Conservation (phyloP, 2,113 vertebrate species). For the Crotalus horridus region DNA sequence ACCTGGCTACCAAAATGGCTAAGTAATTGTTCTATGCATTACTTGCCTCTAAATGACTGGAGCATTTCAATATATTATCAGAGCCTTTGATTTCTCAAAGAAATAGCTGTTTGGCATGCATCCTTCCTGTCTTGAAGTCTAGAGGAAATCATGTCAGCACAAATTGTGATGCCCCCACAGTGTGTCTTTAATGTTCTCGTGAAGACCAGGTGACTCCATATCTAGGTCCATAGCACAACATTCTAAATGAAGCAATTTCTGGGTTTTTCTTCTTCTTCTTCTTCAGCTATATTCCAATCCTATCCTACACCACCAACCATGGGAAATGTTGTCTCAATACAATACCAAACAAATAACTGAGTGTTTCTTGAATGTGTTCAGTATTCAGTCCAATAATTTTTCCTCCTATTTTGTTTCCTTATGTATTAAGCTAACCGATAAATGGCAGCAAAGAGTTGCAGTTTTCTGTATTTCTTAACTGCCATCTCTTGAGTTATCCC, state of each 20-base stretch:
- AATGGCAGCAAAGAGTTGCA: not conserved
- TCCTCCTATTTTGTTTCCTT: not conserved
- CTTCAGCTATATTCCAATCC: not conserved
- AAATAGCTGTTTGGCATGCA: not conserved
- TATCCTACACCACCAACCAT: not conserved
- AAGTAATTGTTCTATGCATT: not conserved
- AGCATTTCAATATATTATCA: not conserved
- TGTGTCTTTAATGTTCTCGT: not conserved
- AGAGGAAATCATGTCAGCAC: not conserved
- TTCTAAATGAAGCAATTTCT: not conserved
- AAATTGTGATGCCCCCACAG: not conserved
- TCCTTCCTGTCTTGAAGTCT: not conserved
- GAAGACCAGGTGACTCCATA: not conserved
- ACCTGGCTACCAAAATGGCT: not conserved
- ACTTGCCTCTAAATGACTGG: not conserved
- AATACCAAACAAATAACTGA: not conserved
- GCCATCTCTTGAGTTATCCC: not conserved
- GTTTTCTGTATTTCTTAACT: not conserved
- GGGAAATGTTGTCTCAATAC: not conserved
- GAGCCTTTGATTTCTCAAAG: not conserved
- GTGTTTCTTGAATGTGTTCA: not conserved
- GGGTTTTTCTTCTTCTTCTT: not conserved
- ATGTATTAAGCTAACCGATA: not conserved
- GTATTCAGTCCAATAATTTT: not conserved
- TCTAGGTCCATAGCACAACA: not conserved